A percentile compares a stretch with the other conserved stretches of the same genome.
Conservation (phyloP, 2,797 vertebrate species). For the Siniperca scherzeri region DNA sequence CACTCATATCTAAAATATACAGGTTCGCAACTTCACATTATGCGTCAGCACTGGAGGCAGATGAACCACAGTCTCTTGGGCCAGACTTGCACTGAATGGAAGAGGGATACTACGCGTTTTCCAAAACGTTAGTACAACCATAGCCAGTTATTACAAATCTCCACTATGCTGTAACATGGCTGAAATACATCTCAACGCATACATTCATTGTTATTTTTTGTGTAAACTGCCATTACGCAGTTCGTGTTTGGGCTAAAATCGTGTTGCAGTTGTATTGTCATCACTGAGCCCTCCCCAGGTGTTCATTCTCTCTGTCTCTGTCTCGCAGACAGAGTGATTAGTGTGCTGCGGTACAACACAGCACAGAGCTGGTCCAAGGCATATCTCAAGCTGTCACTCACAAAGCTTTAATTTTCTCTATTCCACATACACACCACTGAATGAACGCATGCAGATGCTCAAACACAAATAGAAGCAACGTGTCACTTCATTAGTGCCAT, state of each 20-base stretch:
- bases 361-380: conserved; percentile 38
- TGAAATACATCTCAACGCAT: conserved; percentile 5
- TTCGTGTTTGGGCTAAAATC: not conserved
- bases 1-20: conserved; percentile 3
- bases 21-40: conserved; percentile 17
- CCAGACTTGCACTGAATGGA: conserved; percentile 48
- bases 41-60: conserved; percentile 14
- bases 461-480: conserved; percentile 14
- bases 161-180: not conserved
- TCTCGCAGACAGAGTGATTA: conserved; percentile 65
- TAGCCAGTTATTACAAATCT: not conserved
- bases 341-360: conserved; percentile 73
- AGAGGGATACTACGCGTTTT: conserved; percentile 3
- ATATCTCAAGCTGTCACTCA: conserved; percentile 14
- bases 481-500: conserved; percentile 52
- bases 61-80: conserved; percentile 23
- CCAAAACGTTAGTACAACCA: conserved; percentile 12
- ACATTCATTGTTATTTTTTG: conserved; percentile 1
- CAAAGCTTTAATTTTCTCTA: conserved; percentile 23
- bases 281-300: conserved; percentile 55
- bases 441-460: not conserved
- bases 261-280: conserved; percentile 43
- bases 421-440: not conserved
- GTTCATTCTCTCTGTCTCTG: conserved; percentile 33
- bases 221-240: conserved; percentile 12